phyloP scores from a whole-genome alignment of 2,113 vertebrate species.

The Upupa epops region DNA sequence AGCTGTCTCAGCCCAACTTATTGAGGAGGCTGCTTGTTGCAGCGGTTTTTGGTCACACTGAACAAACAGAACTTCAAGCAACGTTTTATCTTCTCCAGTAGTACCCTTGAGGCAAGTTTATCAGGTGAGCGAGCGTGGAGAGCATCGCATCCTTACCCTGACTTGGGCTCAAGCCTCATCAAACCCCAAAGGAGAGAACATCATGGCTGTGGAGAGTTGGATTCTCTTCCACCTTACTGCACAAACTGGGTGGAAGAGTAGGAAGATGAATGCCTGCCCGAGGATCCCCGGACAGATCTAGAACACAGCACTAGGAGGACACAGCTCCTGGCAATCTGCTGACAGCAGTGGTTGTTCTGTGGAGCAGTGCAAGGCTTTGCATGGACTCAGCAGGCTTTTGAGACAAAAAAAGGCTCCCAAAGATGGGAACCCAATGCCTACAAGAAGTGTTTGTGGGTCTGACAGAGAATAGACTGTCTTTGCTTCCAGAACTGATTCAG shows the following conservation, averaged over 20 bases:
- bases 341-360: not conserved
- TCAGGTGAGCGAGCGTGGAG: fast-evolving
- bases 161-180: not conserved
- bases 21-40: not conserved
- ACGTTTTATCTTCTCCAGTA: fast-evolving
- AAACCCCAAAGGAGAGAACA: fast-evolving
- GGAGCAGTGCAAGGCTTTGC: not conserved
- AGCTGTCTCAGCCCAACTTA: not conserved
- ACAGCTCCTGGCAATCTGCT: not conserved
- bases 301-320: not conserved
- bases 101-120: not conserved
- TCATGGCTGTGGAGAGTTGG: not conserved
- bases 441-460: not conserved
- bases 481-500: not conserved
- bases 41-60: fast-evolving
- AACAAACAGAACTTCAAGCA: not conserved
- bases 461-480: not conserved
- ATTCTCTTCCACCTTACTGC: not conserved
- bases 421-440: not conserved
- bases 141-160: not conserved
- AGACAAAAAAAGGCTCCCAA: not conserved
- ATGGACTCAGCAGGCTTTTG: not conserved
- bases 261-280: not conserved
- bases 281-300: not conserved
- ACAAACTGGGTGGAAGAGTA: not conserved